Base-by-base conservation (phyloP, 2,888 invertebrate species). In the Nebria brevicollis region DNA sequence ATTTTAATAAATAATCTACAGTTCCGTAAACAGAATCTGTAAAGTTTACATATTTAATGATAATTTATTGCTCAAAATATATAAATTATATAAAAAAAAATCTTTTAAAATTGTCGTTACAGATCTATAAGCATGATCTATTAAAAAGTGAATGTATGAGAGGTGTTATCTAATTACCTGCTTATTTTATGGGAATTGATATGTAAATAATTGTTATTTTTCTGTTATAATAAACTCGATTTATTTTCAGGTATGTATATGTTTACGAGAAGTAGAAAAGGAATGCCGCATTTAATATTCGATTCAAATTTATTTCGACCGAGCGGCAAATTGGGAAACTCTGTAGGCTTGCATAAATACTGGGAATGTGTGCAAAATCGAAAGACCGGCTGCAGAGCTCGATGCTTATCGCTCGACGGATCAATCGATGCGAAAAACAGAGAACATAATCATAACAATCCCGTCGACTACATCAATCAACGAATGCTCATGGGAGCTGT, bases 301-400 rank as follows among this genome's bases (percentile, higher is more conserved):
- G 80, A 82, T 66, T 81, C 77, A n/a, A 83, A 83, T 66, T 66
- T 83, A 65, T 83, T 80, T 78, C 76, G 83, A 34, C 83, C 83
- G 1, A 83, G 83, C 73, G 83, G 83, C 10, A 83, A 83, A 68
- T 70, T 83, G 20, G 82, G 83, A 15, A 75, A 80, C 54, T 72
- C 81, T 2, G 20, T 75, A 43, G 81, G 74, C 7, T 75, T 34
- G 7, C 83, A 83, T 74, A 82, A 82, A 54, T 83, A 83, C 64
- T 83, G 83, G 83, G 83, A 83, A 78, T 83, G 83, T 73, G 83
- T 83, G 7, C 83, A 83, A 68, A 83, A 83, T 78, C 80, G 83
- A 5, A 82, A 83, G 65, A 83, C 83, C 10, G 83, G 83, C 13
- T 83, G 83, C 54, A 82, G 82, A 65, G 82, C 83, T 7, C 79